These are phyloP conservation scores for Andrena dorsata DNA, from an alignment of 2,888 invertebrate species.

Conservation along the genomic window DNA sequence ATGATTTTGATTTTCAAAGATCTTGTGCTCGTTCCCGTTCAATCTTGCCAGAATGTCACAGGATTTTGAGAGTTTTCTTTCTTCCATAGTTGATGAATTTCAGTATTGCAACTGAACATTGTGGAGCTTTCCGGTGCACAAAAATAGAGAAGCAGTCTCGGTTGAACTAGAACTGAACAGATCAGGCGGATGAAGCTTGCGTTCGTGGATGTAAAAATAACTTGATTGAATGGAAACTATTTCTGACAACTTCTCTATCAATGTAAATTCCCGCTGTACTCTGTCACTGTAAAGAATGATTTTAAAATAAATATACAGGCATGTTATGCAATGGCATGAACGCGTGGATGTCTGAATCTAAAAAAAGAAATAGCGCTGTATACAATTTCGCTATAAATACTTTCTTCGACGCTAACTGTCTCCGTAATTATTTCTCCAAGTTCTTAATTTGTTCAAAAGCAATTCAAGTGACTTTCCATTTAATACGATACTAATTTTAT, in stretches of 20 bases:
- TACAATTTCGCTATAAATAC: not conserved
- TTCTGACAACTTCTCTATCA: not conserved
- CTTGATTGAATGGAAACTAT: not conserved
- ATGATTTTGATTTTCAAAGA: conserved; percentile 56
- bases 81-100: conserved; percentile 62
- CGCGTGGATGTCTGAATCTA: conserved; percentile 26
- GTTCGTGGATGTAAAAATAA: not conserved
- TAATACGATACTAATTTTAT: no score
- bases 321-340: conserved; percentile 30
- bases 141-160: conserved; percentile 70
- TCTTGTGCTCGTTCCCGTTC: conserved; percentile 52
- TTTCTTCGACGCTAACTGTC: not conserved
- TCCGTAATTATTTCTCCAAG: not conserved
- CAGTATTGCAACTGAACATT: conserved; percentile 67
- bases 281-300: not conserved
- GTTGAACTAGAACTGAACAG: conserved; percentile 69
- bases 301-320: conserved; percentile 23
- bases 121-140: conserved; percentile 72
- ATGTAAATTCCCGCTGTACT: not conserved
- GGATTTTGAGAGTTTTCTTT: conserved; percentile 61
- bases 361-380: conserved; percentile 32
- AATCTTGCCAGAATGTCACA: conserved; percentile 56
- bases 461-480: not conserved
- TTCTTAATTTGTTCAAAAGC: no score
- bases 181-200: not conserved